Percentiles rank a stretch among this genome's conserved stretches.
These are phyloP conservation scores for Allobates femoralis DNA, from an alignment of 2,797 vertebrate species.

Conservation along the genomic window DNA sequence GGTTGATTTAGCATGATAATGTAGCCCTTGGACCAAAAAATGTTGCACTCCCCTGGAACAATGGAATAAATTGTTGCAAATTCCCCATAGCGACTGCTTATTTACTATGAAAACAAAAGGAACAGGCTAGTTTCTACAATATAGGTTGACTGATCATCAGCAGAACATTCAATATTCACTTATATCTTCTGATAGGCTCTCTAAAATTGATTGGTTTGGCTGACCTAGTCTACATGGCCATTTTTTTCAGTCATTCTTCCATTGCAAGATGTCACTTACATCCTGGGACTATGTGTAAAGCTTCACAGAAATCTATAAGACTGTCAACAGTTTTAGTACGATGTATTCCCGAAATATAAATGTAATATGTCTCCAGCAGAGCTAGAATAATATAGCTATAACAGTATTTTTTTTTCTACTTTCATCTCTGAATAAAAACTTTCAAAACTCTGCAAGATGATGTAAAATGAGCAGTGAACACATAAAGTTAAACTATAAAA, in stretches of 20 bases:
- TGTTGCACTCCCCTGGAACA: no score
- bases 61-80: no score
- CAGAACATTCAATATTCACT: no score
- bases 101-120: no score
- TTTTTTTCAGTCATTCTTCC: not conserved
- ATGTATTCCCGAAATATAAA: not conserved
- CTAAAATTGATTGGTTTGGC: no score
- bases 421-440: not conserved
- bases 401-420: not conserved
- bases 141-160: no score
- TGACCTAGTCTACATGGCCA: no score
- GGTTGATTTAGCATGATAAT: no score
- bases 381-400: not conserved
- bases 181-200: no score
- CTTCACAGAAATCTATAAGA: not conserved
- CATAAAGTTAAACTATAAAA: conserved; percentile 3
- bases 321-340: not conserved
- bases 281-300: not conserved
- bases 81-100: no score
- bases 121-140: no score
- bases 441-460: not conserved
- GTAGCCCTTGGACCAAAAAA: no score
- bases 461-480: not conserved
- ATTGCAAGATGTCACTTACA: not conserved
- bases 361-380: not conserved